Evolutionary conservation across 2,888 invertebrate species (phyloP).

Genomic region (Hemistola chrysoprasaria): DNA sequence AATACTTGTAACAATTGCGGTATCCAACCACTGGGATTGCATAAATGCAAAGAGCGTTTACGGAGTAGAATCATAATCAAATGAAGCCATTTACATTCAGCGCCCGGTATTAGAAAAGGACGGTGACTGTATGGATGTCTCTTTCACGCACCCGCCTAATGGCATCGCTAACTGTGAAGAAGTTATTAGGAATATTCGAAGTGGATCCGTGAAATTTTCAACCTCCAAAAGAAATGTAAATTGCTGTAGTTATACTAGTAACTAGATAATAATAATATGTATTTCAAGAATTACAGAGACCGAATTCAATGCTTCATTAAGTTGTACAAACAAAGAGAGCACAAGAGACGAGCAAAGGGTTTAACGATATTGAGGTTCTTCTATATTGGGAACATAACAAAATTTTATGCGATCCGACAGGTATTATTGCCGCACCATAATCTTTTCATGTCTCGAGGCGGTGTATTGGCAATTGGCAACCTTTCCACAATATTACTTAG

Average conservation of each 20-base stretch:
- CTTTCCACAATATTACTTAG: too few relatives aligned
- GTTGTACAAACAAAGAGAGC: too few relatives aligned
- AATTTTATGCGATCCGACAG: conserved; percentile 62
- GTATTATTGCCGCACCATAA: conserved; percentile 50
- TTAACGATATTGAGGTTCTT: too few relatives aligned
- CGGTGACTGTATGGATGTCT: conserved; percentile 45
- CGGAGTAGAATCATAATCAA: conserved; percentile 70
- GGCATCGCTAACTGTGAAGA: conserved; percentile 70
- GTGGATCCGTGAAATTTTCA: conserved; percentile 57
- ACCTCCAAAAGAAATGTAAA: conserved; percentile 48
- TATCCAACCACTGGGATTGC: conserved; percentile 57
- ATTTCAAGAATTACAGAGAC: too few relatives aligned
- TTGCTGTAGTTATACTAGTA: too few relatives aligned
- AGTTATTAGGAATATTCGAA: conserved; percentile 42
- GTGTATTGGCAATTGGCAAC: too few relatives aligned
- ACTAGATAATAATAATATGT: too few relatives aligned
- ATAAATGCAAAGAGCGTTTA: conserved; percentile 72
- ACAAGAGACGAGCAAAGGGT: too few relatives aligned
- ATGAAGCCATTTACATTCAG: conserved; percentile 79
- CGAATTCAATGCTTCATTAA: too few relatives aligned
- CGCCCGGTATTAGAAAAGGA: conserved; percentile 53
- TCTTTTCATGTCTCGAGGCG: conserved; percentile 43
- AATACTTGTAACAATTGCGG: conserved; percentile 42
- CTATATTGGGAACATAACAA: conserved; percentile 65
- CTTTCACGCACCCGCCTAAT: conserved; percentile 65